Base-by-base conservation (phyloP, 2,888 invertebrate species). In the Hydrotaea diabolus region DNA sequence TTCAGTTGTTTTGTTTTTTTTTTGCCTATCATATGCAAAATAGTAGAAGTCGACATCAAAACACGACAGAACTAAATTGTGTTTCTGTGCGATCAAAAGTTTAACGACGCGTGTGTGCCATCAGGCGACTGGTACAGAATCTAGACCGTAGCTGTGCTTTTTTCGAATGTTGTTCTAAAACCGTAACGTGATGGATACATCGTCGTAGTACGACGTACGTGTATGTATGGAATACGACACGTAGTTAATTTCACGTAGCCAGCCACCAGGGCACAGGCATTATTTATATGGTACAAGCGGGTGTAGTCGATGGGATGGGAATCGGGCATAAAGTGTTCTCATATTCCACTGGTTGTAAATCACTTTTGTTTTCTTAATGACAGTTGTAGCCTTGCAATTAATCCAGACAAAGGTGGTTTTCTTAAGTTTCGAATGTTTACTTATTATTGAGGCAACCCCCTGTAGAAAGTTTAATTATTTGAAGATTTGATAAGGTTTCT, bases 71-170 rank as follows among this genome's bases (percentile, higher is more conserved):
- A 31, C 3, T 31, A 17, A 36, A 64, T 15, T 59, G 59, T 36
- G 36, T n/a, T 64, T 36, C 36, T 31, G 64, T 64, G 36, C 31
- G 66, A 66, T 66, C 66, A 66, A 66, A 43, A 66, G 66, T 66
- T 66, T 43, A 66, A 66, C 31, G 62, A 31, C 66, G 66, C 66
- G 66, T 66, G 64, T 78, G 84, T 84, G 72, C 78, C 84, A 81
- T 23, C 75, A 76, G 5, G 66, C 43, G 66, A 21, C 66, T 66
- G 66, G 66, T 66, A 66, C 66, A 43, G 39, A 17, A 66, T 39
- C 39, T 66, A 66, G 43, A 66, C 66, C 64, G 23, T 64, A 8
- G 23, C 31, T 43, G 15, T 64, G 11, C 66, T 39, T 36, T 76
- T 73, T 43, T 13, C 39, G 21, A 21, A 17, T 43, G 39, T 66